Evolutionary conservation across 37 sponge, comb jelly and placozoan species (phyloP).

Genomic region (Geodia barretti): DNA sequence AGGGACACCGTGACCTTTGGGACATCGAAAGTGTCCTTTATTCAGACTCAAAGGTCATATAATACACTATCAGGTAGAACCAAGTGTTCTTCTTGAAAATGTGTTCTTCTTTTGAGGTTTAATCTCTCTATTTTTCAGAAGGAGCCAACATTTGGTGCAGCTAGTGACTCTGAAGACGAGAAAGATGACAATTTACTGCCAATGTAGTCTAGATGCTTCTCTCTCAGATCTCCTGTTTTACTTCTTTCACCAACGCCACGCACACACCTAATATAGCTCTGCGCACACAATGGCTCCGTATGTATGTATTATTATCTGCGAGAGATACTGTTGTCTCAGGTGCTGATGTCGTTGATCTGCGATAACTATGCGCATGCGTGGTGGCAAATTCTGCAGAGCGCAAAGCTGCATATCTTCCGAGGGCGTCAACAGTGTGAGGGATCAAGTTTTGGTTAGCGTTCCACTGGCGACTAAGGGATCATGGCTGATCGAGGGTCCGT

Average conservation of each 20-base stretch:
- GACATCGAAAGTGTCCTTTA: too few relatives aligned
- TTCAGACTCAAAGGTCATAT: too few relatives aligned
- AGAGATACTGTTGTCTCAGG: too few relatives aligned
- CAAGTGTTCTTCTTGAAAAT: background rate
- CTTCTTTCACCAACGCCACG: conserved; percentile 1
- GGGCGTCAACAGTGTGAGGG: too few relatives aligned
- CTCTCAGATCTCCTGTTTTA: background rate
- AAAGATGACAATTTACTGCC: conserved; percentile 78
- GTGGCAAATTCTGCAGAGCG: too few relatives aligned
- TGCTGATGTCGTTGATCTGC: too few relatives aligned
- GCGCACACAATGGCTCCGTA: background rate
- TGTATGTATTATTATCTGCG: background rate
- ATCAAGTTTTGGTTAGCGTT: too few relatives aligned
- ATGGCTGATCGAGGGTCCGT: too few relatives aligned
- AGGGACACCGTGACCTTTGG: too few relatives aligned
- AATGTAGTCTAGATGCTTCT: conserved; percentile 43
- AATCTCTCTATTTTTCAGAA: conserved; percentile 14
- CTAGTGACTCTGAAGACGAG: conserved; percentile 71
- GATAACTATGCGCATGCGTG: too few relatives aligned
- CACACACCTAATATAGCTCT: background rate
- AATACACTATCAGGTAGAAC: background rate
- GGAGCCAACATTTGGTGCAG: conserved; percentile 60
- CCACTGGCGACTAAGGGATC: too few relatives aligned
- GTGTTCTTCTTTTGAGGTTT: background rate
- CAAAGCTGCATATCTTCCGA: too few relatives aligned